Base-by-base conservation (phyloP, 2,888 invertebrate species). In the Argyra leucocephala region DNA sequence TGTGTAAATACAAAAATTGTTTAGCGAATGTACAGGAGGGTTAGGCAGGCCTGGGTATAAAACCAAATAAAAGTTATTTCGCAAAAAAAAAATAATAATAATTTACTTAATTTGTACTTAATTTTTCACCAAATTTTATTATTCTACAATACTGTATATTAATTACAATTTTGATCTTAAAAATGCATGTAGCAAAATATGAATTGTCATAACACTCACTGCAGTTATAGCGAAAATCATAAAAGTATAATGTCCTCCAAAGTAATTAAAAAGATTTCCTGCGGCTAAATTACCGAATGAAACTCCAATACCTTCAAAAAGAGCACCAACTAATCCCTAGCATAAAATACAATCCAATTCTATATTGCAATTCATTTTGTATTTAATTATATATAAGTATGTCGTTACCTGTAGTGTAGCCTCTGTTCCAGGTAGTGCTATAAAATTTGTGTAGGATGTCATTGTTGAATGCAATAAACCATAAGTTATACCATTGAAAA, bases 251-350 rank as follows among this genome's bases (percentile, higher is more conserved):
- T n/a, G 15, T 9, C 48, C 18, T 18, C 48, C 48, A 48, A 48
- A 12, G 5, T 2, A 9, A 18, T 48, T 5, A 48, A 48, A 48
- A 18, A 48, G 48, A 48, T 15, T 75, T 1, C 93, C 93, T n/a
- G 88, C 92, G 63, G 91, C 78, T 12, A 89, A 83, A 74, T 90
- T 92, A 48, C 93, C 93, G 12, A 86, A 75, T 0, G 92, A 88
- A 0, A 91, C 89, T 21, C 93, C 93, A 18, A 93, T 81, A 21
- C 93, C 93, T 81, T 94, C 93, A 75, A 93, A 94, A 62, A 92
- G 82, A 3, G 91, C 92, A 18, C 93, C 92, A 36, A 93, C 88
- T 59, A 94, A 80, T 64, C 93, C 93, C 87, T 90, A 78, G 36
- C 5, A 48, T 48, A 18, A 15, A 48, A 48, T 31, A 31, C 5